Evolutionary conservation across 92 coral and sea anemone species (phyloP), one percentile per base, ranked within the genome.

Genomic region (Parazoanthus darwini): DNA sequence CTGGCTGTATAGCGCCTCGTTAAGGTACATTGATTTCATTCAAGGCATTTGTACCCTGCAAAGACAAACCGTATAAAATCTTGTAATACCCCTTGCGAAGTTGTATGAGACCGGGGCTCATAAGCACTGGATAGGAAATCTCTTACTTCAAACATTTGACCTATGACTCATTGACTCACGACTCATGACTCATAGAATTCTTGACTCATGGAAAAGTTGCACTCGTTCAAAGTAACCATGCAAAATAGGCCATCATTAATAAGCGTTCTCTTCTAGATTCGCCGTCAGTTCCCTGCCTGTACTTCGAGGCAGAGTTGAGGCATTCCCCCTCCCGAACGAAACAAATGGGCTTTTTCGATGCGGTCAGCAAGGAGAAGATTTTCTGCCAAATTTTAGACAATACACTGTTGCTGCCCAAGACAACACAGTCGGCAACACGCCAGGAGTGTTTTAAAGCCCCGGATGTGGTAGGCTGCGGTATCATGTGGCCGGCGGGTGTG

Each of bases 381-480:
- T 95, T 92, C 88, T 97, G 99, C 83, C 96, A 95, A 92, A 74
- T 95, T 71, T 90, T 91, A 36, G 98, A 94, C 85, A 92, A 93
- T 15, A 95, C 94, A 46, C 93, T 97, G 81, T 82, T 90, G 37
- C 91, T 95, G 25, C 99, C 99, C 58, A 90, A 88, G 39, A 89
- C 92, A 33, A 81, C 95, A 74, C 89, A 89, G 13, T 51, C 93
- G 23, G 80, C 94, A n/a, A 80, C 88, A 77, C 92, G 86, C 48
- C 95, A 91, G 70, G 95, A 95, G 71, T 82, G 91, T 85, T 90
- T 89, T 75, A 88, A 92, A 78, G 87, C 94, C 88, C 98, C 99
- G 91, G 98, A 94, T 83, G 95, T 95, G 37, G 96, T 97, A 22
- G 99, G 99, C 39, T 97, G 99, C 85, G 99, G 97, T 59, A 83